These are phyloP conservation scores for Acleris literana DNA, from an alignment of 2,888 invertebrate genomes.

Conservation along the genomic window DNA sequence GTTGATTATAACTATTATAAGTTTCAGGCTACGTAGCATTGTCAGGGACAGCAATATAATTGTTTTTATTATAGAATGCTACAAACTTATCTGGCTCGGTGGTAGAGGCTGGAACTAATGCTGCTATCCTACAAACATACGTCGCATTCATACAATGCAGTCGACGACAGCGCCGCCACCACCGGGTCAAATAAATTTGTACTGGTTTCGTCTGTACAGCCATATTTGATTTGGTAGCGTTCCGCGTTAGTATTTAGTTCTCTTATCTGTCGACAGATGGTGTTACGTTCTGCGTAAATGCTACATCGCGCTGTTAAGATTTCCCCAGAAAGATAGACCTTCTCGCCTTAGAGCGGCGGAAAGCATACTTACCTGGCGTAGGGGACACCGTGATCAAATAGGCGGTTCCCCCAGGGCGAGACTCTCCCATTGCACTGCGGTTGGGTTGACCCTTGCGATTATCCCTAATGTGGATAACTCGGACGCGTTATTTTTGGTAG, in stretches of 20 bases:
- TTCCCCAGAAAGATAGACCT: not conserved
- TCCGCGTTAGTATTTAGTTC: not conserved
- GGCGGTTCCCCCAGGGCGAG: conserved; percentile 36
- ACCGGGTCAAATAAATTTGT: too few relatives aligned
- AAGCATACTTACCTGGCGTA: conserved; percentile 29
- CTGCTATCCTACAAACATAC: too few relatives aligned
- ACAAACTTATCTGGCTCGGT: too few relatives aligned
- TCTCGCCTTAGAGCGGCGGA: not conserved
- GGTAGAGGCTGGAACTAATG: too few relatives aligned
- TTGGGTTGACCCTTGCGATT: conserved; percentile 34
- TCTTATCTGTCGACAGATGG: not conserved
- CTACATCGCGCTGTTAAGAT: conserved; percentile 12
- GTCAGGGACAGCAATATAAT: not conserved
- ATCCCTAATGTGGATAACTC: conserved; percentile 34
- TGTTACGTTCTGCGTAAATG: not conserved
- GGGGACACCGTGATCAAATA: conserved; percentile 33
- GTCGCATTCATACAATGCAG: too few relatives aligned
- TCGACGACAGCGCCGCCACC: too few relatives aligned
- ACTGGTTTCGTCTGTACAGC: too few relatives aligned
- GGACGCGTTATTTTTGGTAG: conserved; percentile 34
- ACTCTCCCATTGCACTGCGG: conserved; percentile 31
- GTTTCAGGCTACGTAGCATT: not conserved
- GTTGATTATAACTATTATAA: too few relatives aligned
- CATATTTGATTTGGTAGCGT: too few relatives aligned
- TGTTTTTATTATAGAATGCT: too few relatives aligned